phyloP scores from a whole-genome alignment of 1,140 invertebrate species.

The Fopius arisanus region DNA sequence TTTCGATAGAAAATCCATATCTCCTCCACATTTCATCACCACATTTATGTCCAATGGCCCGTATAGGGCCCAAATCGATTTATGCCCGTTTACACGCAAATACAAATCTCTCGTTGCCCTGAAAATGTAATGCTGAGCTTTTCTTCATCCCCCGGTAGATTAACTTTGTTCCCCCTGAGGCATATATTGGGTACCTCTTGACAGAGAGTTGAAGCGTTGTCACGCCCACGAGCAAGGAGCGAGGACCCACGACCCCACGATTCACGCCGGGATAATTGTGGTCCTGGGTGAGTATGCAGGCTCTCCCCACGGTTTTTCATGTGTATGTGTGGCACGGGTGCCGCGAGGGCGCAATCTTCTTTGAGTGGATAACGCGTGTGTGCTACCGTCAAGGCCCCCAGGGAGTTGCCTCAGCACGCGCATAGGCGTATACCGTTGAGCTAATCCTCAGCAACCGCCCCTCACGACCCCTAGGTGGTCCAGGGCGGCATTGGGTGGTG shows the following conservation, averaged over 20 bases:
- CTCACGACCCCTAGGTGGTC: conserved; percentile 42
- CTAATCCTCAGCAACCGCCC: conserved; percentile 35
- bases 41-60: no score
- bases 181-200: conserved; percentile 17
- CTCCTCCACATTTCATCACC: no score
- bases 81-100: not conserved
- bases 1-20: no score
- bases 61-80: not conserved
- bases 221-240: conserved; percentile 40
- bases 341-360: conserved; percentile 38
- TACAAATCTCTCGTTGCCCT: conserved; percentile 5
- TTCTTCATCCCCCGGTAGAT: conserved; percentile 11
- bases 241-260: no score
- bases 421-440: conserved; percentile 36
- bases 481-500: conserved; percentile 41
- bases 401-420: conserved; percentile 39
- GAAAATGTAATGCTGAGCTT: conserved; percentile 7
- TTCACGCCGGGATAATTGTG: conserved; percentile 40
- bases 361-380: conserved; percentile 39
- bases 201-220: conserved; percentile 28
- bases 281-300: conserved; percentile 26
- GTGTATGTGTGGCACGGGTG: conserved; percentile 12
- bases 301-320: not conserved
- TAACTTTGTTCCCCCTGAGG: conserved; percentile 18
- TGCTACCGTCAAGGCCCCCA: conserved; percentile 31